Base-by-base conservation (phyloP, 2,797 vertebrate species). In the Pantherophis vulpinus region DNA sequence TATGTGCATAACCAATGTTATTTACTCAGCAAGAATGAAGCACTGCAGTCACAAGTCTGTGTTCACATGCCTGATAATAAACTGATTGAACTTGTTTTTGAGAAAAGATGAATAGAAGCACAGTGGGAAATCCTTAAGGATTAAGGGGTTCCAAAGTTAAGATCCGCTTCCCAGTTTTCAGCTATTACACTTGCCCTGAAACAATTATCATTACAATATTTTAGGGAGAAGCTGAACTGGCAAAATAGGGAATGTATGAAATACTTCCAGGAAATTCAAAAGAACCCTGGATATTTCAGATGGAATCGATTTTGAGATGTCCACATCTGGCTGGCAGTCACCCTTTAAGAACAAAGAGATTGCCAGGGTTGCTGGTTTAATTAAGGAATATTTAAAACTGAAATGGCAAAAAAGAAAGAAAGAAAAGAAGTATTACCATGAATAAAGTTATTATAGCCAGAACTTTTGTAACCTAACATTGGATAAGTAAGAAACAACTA, bases 341-440 rank as follows among this genome's bases (percentile, higher is more conserved):
- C 42, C 86, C 79, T 93, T 70, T 90, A 83, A 90, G 89, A 93
- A 93, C 92, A 93, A 93, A 93, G 54, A 58, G 55, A 87, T 16
- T 54, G 89, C 87, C 60, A 87, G 90, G 89, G 60, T 83, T 89
- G 29, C 27, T 79, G 42, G 74, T 93, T 90, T 86, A 93, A 93
- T 90, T 90, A 90, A 93, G 70, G 83, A 13, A 20, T 93, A 56
- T 56, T 93, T 87, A 87, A 90, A 93, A 66, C 37, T 83, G 42
- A 56, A 87, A 70, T 74, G 83, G 54, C 61, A 58, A 93, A 93
- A 8, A 20, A 93, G 25, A 27, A 66, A 59, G 23, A 10, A 61
- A 61, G 60, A 27, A 60, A 61, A 51, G 32, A 61, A 51, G 32
- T 23, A 56, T 92, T 55, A 55, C 83, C 51, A 87, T 51, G 54